Evolutionary conservation across 2,888 invertebrate genomes (phyloP).

Genomic region (Scaptomyza cyrtandrae): DNA sequence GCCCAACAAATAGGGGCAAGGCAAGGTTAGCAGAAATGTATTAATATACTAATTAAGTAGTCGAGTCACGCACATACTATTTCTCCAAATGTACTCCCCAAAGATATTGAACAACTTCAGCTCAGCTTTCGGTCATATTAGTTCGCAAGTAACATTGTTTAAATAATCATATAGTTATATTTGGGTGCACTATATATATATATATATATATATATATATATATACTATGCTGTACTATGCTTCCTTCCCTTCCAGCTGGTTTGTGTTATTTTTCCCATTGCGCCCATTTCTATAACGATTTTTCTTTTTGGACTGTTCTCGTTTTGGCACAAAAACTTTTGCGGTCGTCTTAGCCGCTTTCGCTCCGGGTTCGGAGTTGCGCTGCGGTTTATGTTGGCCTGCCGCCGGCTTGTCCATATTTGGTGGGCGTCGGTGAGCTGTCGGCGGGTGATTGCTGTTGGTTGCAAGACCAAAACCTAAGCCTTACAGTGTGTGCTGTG

Average conservation of each 20-base stretch:
- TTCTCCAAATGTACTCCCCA: too few relatives aligned
- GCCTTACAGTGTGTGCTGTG: background rate
- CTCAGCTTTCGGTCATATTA: too few relatives aligned
- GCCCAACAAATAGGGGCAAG: too few relatives aligned
- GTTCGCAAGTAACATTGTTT: too few relatives aligned
- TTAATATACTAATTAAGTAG: too few relatives aligned
- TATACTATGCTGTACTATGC: conserved; percentile 2
- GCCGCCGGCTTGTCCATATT: conserved; percentile 60
- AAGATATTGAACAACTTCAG: too few relatives aligned
- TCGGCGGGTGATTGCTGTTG: too few relatives aligned
- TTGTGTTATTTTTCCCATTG: conserved; percentile 21
- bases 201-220: too few relatives aligned
- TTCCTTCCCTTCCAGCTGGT: conserved; percentile 32
- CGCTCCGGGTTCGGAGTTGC: conserved; percentile 38
- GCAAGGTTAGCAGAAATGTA: too few relatives aligned
- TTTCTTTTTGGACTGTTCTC: conserved; percentile 27
- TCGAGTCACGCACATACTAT: too few relatives aligned
- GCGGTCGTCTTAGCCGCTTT: conserved; percentile 50
- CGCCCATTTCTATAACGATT: conserved; percentile 19
- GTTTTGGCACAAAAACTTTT: conserved; percentile 52
- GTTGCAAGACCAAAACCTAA: conserved; percentile 6
- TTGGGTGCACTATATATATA: too few relatives aligned
- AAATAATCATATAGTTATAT: too few relatives aligned
- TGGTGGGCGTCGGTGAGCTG: conserved; percentile 66
- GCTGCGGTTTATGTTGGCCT: conserved; percentile 42